Evolutionary conservation across 37 sponge, comb jelly and placozoan species (phyloP).

Genomic region (Petrosia ficiformis): DNA sequence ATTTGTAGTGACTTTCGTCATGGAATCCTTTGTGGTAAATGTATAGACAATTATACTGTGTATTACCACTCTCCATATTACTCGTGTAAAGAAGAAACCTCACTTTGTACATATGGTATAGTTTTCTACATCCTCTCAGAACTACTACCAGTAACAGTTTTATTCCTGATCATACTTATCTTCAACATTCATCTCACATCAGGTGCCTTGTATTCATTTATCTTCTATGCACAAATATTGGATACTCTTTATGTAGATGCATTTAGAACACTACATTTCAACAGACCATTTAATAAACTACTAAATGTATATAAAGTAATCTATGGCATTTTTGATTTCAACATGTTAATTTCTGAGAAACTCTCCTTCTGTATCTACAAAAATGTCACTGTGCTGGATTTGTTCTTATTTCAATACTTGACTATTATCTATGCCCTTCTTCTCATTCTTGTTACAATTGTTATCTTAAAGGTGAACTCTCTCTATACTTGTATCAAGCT

Average conservation of each 20-base stretch:
- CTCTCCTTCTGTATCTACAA: slow-evolving; percentile 30
- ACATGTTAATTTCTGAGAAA: neutral
- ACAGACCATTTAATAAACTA: neutral
- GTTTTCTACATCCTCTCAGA: slow-evolving; percentile 33
- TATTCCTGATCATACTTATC: slow-evolving; percentile 26
- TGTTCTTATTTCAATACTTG: neutral
- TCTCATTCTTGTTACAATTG: neutral
- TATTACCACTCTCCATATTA: slow-evolving; percentile 24
- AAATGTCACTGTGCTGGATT: neutral
- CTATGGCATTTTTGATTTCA: slow-evolving; percentile 14
- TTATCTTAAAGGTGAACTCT: neutral
- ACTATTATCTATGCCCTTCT: neutral
- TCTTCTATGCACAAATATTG: slow-evolving; percentile 37
- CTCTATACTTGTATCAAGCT: neutral
- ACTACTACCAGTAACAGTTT: slow-evolving; percentile 24
- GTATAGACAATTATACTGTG: neutral
- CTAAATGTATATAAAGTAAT: neutral
- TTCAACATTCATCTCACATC: slow-evolving; percentile 43
- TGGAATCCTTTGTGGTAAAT: slow-evolving; percentile 34
- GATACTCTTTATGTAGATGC: neutral
- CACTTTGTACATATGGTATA: slow-evolving; percentile 29
- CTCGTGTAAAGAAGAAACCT: neutral
- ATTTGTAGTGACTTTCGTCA: slow-evolving; percentile 10
- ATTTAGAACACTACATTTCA: neutral
- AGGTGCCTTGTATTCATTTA: slow-evolving; percentile 24